These are phyloP conservation scores for Ectropis crepuscularia DNA, from an alignment of 2,888 invertebrate species.

Conservation along the genomic window DNA sequence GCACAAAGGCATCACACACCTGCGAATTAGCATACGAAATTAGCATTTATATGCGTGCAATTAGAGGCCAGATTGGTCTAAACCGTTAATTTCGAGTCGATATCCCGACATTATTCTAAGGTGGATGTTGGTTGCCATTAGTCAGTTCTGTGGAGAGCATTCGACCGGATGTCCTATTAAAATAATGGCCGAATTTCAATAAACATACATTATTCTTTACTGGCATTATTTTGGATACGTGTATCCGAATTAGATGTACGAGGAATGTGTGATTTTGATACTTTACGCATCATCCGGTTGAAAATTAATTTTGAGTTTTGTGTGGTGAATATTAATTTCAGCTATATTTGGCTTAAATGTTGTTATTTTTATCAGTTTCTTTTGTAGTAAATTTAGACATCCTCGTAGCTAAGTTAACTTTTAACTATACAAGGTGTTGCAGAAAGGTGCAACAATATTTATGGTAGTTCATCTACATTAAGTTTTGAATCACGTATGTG, in stretches of 20 bases:
- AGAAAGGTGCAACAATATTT: no score
- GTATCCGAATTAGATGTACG: slow-evolving; percentile 18
- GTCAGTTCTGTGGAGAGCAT: slow-evolving; percentile 50
- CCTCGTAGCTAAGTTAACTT: no score
- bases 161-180: slow-evolving; percentile 80
- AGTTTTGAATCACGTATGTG: no score
- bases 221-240: slow-evolving; percentile 52
- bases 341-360: no score
- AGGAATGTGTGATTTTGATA: slow-evolving; percentile 52
- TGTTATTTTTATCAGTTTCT: no score
- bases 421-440: no score
- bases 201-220: slow-evolving; percentile 70
- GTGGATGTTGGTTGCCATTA: slow-evolving; percentile 54
- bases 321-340: no score
- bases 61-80: slow-evolving; percentile 56
- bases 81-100: slow-evolving; percentile 39
- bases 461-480: no score
- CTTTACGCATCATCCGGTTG: slow-evolving; percentile 34
- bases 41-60: slow-evolving; percentile 55
- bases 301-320: background rate
- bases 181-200: slow-evolving; percentile 80
- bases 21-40: slow-evolving; percentile 70
- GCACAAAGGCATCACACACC: slow-evolving; percentile 50
- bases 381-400: no score
- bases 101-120: slow-evolving; percentile 66